A percentile compares a stretch with the other conserved stretches of the same genome.
Conservation (phyloP, 1,140 invertebrate genomes). For the Galleria mellonella region DNA sequence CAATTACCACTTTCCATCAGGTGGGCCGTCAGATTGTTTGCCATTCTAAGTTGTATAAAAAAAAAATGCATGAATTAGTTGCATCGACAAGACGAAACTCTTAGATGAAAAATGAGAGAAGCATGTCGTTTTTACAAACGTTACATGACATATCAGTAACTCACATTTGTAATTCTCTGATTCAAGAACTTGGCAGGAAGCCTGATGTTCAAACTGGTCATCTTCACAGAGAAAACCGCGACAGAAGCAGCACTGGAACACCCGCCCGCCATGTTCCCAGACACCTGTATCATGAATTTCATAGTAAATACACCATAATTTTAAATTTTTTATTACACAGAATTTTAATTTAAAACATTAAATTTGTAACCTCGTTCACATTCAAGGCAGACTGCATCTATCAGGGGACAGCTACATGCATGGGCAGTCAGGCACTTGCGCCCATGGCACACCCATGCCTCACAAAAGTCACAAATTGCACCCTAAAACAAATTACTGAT, state of each 20-base stretch:
- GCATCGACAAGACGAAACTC: too few species aligned
- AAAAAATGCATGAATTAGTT: too few species aligned
- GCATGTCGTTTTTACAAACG: too few species aligned
- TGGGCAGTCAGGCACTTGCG: conserved; percentile 92
- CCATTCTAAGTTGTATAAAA: too few species aligned
- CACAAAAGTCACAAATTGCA: conserved; percentile 97
- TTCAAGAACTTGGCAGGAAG: conserved; percentile 95
- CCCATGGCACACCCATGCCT: conserved; percentile 98
- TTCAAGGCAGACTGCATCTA: conserved; percentile 92
- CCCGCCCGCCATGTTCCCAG: conserved; percentile 95
- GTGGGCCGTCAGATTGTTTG: too few species aligned
- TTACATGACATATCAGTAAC: conserved; percentile 12
- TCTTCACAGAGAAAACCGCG: conserved; percentile 95
- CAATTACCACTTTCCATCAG: too few species aligned
- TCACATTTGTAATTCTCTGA: conserved; percentile 95
- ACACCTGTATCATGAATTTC: conserved; percentile 74
- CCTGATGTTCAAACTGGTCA: conserved; percentile 99
- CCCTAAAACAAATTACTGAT: conserved; percentile 77
- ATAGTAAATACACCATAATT: too few species aligned
- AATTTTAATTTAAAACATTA: too few species aligned
- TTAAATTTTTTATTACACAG: too few species aligned
- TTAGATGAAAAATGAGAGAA: too few species aligned
- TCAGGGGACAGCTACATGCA: conserved; percentile 93
- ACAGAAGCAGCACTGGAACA: conserved; percentile 96
- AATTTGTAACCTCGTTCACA: conserved; percentile 83